Base-by-base conservation (phyloP, 2,797 vertebrate species). In the Ctenopoma kingsleyae region DNA sequence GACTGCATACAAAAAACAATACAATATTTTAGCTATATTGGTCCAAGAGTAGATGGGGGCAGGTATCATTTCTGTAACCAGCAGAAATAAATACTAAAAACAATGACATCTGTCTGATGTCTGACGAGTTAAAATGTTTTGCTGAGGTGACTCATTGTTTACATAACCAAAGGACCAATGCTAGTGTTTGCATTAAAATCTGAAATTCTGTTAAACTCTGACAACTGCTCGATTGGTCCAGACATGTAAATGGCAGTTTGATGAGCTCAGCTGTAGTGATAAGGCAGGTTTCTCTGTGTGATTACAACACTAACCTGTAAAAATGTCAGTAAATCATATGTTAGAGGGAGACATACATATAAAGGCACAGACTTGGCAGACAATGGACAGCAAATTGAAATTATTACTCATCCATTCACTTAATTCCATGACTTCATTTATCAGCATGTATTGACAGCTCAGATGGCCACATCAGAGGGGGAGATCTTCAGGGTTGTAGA, bases 61-160 rank as follows among this genome's bases (percentile, higher is more conserved):
- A 19, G 27, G 57, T 53, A 50, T 81, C 77, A 91, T 90, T 92
- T 94, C 93, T 85, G 91, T 86, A 92, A 88, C 92, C 93, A 92
- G 93, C 93, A 94, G 91, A 93, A 93, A 94, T 82, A 23, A 76
- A 60, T 38, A 49, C 56, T 47, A 57, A 48, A 20, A 65, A 71
- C 19, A n/a, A 43, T 40, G 48, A 60, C 41, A 69, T 56, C 12
- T 38, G n/a, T 63, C 61, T 64, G 71, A 72, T 53, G 65, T 67
- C 13, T 7, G 54, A 20, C 46, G 17, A 52, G 51, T 32, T 17
- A 17, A 51, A 53, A 59, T n/a, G 38, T 70, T 44, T 32, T 54
- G 16, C 11, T 15, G 32, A 65, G 50, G 30, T 51, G 53, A 55
- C 13, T 19, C 15, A 3, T 19, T 13, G 49, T 13, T 52, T 11